A percentile compares a stretch with the other conserved stretches of the same genome.
Conservation (phyloP, 2,113 vertebrate genomes). For the Gallinago undulata region DNA sequence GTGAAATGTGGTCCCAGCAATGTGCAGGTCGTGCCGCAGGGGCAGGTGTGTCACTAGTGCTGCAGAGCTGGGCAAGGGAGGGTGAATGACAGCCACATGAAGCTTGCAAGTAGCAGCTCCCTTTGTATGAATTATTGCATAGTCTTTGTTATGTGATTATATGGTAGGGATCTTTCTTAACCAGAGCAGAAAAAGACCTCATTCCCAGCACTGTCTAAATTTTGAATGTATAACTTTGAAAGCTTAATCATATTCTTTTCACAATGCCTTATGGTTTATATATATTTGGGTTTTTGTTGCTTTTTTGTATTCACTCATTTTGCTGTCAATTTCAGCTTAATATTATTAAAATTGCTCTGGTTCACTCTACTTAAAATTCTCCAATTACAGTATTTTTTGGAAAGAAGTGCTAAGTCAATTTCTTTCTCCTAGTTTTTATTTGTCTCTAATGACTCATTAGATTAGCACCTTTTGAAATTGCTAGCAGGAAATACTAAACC, state of each 20-base stretch:
- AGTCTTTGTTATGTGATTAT: neutral
- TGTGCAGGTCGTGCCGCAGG: accelerated
- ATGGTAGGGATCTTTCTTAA: neutral
- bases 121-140: neutral
- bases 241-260: slow-evolving; percentile 32
- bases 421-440: slow-evolving; percentile 15
- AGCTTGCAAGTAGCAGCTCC: neutral
- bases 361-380: neutral
- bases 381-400: neutral
- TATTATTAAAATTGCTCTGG: slow-evolving; percentile 39
- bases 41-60: neutral
- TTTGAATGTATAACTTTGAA: neutral
- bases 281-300: slow-evolving; percentile 48
- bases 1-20: accelerated
- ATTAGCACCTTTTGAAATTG: slow-evolving; percentile 55
- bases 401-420: slow-evolving; percentile 32
- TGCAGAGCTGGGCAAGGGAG: neutral
- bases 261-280: slow-evolving; percentile 22
- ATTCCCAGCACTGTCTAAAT: neutral
- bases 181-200: neutral
- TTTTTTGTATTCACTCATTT: slow-evolving; percentile 14
- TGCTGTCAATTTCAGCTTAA: neutral
- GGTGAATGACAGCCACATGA: accelerated
- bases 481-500: slow-evolving; percentile 3
- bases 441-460: slow-evolving; percentile 62